Percentiles rank a stretch among this genome's conserved stretches.
Evolutionary conservation across 2,797 vertebrate species (phyloP).

Genomic region (Pseudomugil gertrudae): DNA sequence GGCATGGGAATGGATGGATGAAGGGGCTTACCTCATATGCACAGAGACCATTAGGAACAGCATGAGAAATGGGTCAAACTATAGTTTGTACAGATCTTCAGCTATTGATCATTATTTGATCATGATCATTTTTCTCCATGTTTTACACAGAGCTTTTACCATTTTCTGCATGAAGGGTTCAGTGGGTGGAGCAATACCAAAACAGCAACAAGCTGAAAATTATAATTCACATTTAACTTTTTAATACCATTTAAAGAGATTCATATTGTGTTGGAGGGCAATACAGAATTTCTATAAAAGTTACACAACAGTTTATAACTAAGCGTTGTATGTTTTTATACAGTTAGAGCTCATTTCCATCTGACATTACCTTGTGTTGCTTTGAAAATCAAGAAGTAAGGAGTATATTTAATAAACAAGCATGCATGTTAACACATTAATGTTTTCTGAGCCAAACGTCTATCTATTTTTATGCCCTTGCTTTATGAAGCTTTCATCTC

Average conservation of each 20-base stretch:
- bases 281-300: background rate
- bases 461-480: too few species aligned
- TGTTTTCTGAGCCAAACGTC: background rate
- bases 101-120: constrained; percentile 10
- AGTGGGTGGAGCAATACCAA: constrained; percentile 8
- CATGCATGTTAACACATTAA: background rate
- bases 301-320: background rate
- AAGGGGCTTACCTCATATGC: constrained; percentile 29
- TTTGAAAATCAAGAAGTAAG: background rate
- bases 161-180: constrained; percentile 5
- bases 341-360: background rate
- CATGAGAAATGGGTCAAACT: constrained; percentile 27
- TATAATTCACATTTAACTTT: background rate
- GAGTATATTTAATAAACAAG: background rate
- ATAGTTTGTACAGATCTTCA: constrained; percentile 17
- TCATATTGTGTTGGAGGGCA: background rate
- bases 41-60: constrained; percentile 51
- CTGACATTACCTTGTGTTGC: background rate
- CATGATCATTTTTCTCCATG: too few species aligned
- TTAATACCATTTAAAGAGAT: constrained; percentile 13
- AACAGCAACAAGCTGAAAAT: background rate
- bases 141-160: too few species aligned
- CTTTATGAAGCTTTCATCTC: too few species aligned
- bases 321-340: background rate
- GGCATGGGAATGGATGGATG: constrained; percentile 20